Percentiles rank a stretch among this genome's conserved stretches.
Conservation (phyloP, 2,888 invertebrate genomes). For the Lathronympha strigana region DNA sequence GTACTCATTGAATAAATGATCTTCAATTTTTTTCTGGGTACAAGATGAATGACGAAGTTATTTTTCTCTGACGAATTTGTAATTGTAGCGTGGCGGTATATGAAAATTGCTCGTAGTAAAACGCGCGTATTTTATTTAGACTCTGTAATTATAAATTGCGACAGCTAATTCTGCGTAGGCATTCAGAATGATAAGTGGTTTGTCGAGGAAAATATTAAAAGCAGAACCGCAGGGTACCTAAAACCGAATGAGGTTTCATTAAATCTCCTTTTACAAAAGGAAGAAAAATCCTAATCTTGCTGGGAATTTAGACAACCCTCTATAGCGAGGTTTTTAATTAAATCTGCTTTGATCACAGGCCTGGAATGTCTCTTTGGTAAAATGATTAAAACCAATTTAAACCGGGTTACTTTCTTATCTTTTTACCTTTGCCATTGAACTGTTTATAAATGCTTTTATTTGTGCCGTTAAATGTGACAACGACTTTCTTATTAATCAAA, state of each 20-base stretch:
- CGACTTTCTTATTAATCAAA: not conserved
- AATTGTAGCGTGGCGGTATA: not conserved
- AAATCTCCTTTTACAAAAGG: slow-evolving; percentile 63
- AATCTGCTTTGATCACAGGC: slow-evolving; percentile 77
- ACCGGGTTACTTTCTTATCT: slow-evolving; percentile 64
- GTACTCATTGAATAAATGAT: slow-evolving; percentile 62
- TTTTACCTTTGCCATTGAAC: slow-evolving; percentile 51
- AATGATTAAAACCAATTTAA: slow-evolving; percentile 74
- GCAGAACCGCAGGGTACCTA: slow-evolving; percentile 49
- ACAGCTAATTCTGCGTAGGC: slow-evolving; percentile 28
- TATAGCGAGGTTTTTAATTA: slow-evolving; percentile 80
- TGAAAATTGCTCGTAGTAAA: not conserved
- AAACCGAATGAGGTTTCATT: slow-evolving; percentile 69
- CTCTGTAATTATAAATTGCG: slow-evolving; percentile 18
- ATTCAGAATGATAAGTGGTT: slow-evolving; percentile 37
- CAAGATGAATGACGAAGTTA: not conserved
- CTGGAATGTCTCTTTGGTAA: slow-evolving; percentile 74
- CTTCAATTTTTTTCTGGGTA: slow-evolving; percentile 7
- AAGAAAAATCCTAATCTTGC: slow-evolving; percentile 66
- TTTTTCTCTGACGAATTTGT: slow-evolving; percentile 11
- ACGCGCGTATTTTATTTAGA: not conserved
- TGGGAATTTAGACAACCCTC: slow-evolving; percentile 77
- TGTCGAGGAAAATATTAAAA: slow-evolving; percentile 41
- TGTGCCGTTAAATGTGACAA: not conserved
- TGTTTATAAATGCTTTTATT: slow-evolving; percentile 38